Conservation (phyloP, 2,888 invertebrate species). For the Barypeithes pellucidus region DNA sequence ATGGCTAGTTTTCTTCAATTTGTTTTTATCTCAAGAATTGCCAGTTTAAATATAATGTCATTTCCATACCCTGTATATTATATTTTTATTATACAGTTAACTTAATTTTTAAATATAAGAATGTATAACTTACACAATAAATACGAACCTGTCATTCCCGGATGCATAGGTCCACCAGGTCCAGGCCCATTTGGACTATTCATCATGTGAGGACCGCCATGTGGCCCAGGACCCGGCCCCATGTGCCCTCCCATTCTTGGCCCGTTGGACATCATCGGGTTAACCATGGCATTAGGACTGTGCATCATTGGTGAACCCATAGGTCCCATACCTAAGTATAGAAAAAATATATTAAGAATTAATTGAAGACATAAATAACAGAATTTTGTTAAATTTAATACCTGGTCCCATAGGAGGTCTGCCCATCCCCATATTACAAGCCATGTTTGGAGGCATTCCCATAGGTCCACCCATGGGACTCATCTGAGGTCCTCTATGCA, state of each 20-base stretch:
- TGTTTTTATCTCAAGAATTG: too few relatives aligned
- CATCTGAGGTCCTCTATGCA: conserved; percentile 65
- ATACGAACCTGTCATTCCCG: conserved; percentile 55
- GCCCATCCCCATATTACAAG: conserved; percentile 70
- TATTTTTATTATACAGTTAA: background rate
- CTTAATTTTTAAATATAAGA: background rate
- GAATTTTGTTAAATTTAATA: conserved; percentile 29
- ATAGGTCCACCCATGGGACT: conserved; percentile 62
- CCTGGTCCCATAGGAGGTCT: conserved; percentile 72
- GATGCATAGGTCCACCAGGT: conserved; percentile 76
- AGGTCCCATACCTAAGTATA: conserved; percentile 59
- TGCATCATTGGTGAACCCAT: conserved; percentile 70
- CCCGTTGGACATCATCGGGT: conserved; percentile 71
- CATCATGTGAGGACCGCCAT: conserved; percentile 71
- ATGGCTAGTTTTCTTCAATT: too few relatives aligned
- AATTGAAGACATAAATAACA: background rate
- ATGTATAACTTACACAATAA: conserved; percentile 1
- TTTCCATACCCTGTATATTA: too few relatives aligned
- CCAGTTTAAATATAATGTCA: too few relatives aligned
- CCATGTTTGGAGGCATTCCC: conserved; percentile 76
- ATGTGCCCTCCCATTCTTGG: conserved; percentile 65
- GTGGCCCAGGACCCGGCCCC: conserved; percentile 62
- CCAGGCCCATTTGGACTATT: conserved; percentile 76
- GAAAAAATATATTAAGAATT: too few relatives aligned
- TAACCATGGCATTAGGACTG: conserved; percentile 69